Base-by-base conservation (phyloP, 2,113 vertebrate genomes). In the Caranx ignobilis region DNA sequence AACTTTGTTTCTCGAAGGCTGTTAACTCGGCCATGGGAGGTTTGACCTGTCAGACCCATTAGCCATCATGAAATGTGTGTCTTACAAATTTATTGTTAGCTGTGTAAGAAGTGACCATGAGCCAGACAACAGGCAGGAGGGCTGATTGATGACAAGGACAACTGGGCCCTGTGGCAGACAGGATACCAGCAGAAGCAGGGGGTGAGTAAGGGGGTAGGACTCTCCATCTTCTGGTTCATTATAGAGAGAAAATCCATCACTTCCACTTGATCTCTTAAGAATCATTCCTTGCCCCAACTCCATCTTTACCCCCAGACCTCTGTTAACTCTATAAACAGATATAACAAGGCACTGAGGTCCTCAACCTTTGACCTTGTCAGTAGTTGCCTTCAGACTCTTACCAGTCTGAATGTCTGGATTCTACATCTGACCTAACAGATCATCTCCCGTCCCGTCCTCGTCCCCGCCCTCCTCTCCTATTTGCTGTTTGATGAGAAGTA, bases 121-220 rank as follows among this genome's bases (percentile, higher is more conserved):
- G 72, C 65, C 85, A 79, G 70, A 45, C 76, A 57, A 26, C 85
- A 81, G 74, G 76, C 87, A 71, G 47, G 15, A 12, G 21, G 71
- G 71, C 50, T 89, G 91, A 92, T 75, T 85, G 87, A 90, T 84
- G 84, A 86, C 59, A 69, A 48, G 78, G 62, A 87, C 86, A 91
- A 87, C 86, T 91, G 88, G 76, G 67, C 31, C 60, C 68, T 37
- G 45, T 37, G 71, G 67, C 45, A 72, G 69, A 74, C 70, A 26
- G 21, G 63, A 7, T 19, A 55, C 2, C 1, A 34, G 60, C 41
- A 12, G 13, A 63, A 11, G 32, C 16, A 3, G 31, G 1, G 19
- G 11, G 47, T 0, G 21, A 0, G 0, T n/a, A 10, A 13, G 12
- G 6, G 12, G 34, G 21, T 1, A 11, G 12, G 37, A 21, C 39